These are phyloP conservation scores for Piaya cayana DNA, from an alignment of 2,113 vertebrate species.

Conservation along the genomic window DNA sequence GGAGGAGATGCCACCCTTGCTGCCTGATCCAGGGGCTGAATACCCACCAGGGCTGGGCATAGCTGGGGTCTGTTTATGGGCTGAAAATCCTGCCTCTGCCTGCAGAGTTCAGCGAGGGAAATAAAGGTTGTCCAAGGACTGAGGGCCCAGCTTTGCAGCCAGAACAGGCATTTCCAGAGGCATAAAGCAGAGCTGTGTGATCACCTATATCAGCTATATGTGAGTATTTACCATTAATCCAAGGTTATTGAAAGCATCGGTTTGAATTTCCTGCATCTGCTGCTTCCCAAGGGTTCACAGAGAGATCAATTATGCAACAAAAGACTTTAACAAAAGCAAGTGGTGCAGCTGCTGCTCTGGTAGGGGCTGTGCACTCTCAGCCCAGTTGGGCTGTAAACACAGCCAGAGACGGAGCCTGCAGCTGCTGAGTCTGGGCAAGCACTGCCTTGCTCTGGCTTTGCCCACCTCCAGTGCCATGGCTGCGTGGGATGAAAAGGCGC, in stretches of 20 bases:
- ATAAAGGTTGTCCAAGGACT: neutral
- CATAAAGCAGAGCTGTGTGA: neutral
- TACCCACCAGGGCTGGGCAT: neutral
- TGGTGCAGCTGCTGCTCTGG: neutral
- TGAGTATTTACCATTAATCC: conserved; percentile 20
- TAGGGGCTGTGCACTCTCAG: rapidly evolving
- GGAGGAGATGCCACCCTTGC: neutral
- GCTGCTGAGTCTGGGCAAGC: rapidly evolving
- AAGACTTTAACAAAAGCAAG: neutral
- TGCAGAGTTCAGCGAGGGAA: neutral
- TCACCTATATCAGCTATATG: neutral
- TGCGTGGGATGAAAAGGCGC: neutral
- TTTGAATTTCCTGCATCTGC: conserved; percentile 26
- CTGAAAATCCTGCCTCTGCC: neutral
- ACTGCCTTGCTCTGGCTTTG: neutral
- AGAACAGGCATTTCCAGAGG: neutral
- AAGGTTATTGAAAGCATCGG: neutral
- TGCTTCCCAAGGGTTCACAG: neutral
- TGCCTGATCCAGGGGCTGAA: neutral
- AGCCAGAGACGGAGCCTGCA: rapidly evolving
- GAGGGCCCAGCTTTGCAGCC: neutral
- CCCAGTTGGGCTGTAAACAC: neutral
- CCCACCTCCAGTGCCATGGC: neutral
- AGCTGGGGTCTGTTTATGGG: neutral
- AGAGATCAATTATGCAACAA: neutral